A percentile compares a stretch with the other conserved stretches of the same genome.
Conservation (phyloP, 2,888 invertebrate genomes). For the Sisyra terminalis region DNA sequence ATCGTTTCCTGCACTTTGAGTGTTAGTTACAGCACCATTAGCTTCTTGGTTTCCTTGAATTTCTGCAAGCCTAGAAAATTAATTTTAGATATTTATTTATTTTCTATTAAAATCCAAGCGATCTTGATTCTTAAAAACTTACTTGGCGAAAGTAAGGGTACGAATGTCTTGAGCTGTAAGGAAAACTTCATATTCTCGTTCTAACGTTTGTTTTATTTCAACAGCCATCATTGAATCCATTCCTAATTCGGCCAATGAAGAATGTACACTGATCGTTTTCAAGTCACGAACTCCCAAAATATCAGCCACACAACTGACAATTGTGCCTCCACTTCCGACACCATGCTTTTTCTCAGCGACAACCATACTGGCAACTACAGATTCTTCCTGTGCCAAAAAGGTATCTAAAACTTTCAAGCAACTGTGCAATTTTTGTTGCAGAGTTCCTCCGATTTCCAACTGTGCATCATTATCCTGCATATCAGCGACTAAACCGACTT, state of each 20-base stretch:
- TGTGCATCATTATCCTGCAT: slow-evolving; percentile 27
- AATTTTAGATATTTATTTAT: neutral
- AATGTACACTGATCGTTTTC: slow-evolving; percentile 50
- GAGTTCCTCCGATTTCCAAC: slow-evolving; percentile 37
- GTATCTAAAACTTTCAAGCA: slow-evolving; percentile 45
- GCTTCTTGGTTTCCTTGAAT: slow-evolving; percentile 10
- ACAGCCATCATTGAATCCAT: slow-evolving; percentile 97
- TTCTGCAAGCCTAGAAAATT: slow-evolving; percentile 21
- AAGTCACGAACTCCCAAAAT: slow-evolving; percentile 44
- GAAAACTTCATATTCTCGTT: slow-evolving; percentile 75
- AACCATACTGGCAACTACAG: slow-evolving; percentile 69
- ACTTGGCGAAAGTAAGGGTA: slow-evolving; percentile 57
- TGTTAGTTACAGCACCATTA: neutral
- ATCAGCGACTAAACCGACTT: slow-evolving; percentile 55
- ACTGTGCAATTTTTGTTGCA: slow-evolving; percentile 47
- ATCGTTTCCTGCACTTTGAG: slow-evolving; percentile 22
- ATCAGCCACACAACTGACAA: slow-evolving; percentile 56
- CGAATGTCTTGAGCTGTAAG: slow-evolving; percentile 76
- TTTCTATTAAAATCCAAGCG: slow-evolving; percentile 1
- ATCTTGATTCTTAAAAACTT: slow-evolving; percentile 9
- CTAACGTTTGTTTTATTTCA: slow-evolving; percentile 85
- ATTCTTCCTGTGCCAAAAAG: slow-evolving; percentile 46
- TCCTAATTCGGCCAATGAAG: slow-evolving; percentile 75
- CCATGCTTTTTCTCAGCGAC: slow-evolving; percentile 66
- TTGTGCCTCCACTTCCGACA: slow-evolving; percentile 40